Percentiles rank a stretch among this genome's conserved stretches.
Evolutionary conservation across 37 sponge, comb jelly and placozoan genomes (phyloP).

Genomic region (Petrosia ficiformis): DNA sequence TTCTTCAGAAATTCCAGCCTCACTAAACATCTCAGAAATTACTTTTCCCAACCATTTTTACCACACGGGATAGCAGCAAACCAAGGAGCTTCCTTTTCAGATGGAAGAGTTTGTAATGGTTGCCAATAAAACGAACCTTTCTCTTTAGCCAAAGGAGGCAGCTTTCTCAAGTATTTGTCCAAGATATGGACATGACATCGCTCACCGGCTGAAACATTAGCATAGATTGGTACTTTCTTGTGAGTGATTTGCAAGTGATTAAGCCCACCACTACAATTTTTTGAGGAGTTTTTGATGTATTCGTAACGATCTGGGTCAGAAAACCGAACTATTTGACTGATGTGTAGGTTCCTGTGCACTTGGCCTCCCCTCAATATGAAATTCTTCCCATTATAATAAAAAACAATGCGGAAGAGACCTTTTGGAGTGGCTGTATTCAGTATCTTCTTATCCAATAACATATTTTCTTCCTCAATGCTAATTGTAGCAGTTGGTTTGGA

Average conservation of each 20-base stretch:
- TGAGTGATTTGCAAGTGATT: background rate
- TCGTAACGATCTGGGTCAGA: constrained; percentile 12
- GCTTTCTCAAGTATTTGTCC: constrained; percentile 21
- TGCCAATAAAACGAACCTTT: constrained; percentile 15
- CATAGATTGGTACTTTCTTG: constrained; percentile 5
- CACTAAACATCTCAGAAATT: constrained; percentile 25
- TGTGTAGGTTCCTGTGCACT: constrained; percentile 20
- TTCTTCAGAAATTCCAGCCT: constrained; percentile 5
- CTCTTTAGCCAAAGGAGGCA: background rate
- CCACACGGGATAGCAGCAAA: constrained; percentile 25
- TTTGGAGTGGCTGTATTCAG: background rate
- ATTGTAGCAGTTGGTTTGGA: background rate
- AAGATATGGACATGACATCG: constrained; percentile 14
- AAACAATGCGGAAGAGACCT: constrained; percentile 9
- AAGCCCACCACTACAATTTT: constrained; percentile 19
- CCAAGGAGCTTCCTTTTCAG: background rate
- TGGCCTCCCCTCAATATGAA: constrained; percentile 8
- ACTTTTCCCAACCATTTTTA: constrained; percentile 14
- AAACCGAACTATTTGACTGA: constrained; percentile 3
- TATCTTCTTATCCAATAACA: background rate
- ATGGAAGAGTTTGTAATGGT: background rate
- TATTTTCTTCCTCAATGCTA: background rate
- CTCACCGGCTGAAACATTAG: constrained; percentile 7
- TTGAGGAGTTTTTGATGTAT: constrained; percentile 20
- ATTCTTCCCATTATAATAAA: constrained; percentile 22